A percentile compares a stretch with the other conserved stretches of the same genome.
These are phyloP conservation scores for Drosophila nigritarsus DNA, from an alignment of 2,888 invertebrate species.

Conservation along the genomic window DNA sequence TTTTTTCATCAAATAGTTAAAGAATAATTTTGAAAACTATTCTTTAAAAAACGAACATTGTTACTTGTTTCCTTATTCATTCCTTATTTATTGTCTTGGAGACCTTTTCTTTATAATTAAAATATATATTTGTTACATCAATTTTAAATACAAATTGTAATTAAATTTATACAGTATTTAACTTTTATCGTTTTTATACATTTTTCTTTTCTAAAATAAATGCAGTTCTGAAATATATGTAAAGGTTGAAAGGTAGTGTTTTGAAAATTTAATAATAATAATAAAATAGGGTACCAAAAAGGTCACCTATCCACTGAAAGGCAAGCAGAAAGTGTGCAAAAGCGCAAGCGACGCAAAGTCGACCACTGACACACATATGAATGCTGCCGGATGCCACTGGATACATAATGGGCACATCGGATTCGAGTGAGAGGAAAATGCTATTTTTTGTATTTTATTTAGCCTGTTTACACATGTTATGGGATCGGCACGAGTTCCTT, in stretches of 20 bases:
- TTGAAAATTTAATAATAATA: background rate
- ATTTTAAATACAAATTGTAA: background rate
- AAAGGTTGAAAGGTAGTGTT: background rate
- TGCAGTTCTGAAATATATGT: background rate
- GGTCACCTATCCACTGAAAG: conserved; percentile 15
- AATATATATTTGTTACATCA: background rate
- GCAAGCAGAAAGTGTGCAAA: conserved; percentile 43
- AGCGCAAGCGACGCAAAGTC: conserved; percentile 54
- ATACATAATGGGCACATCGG: background rate
- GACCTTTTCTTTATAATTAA: background rate
- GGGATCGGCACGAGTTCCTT: conserved; percentile 29
- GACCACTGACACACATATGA: conserved; percentile 72
- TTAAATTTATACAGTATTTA: background rate
- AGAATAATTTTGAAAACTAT: background rate
- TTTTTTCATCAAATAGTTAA: background rate
- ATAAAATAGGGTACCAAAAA: conserved; percentile 19
- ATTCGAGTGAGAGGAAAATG: background rate
- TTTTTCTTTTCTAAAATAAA: no score
- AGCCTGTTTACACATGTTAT: conserved; percentile 75
- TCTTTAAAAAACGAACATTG: background rate
- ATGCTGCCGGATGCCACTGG: conserved; percentile 51
- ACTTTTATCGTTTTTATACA: no score
- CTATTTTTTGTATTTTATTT: conserved; percentile 18
- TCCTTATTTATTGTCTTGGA: background rate
- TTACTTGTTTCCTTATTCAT: background rate